These are phyloP conservation scores for Yponomeuta evonymella DNA, from an alignment of 2,888 invertebrate genomes.

Conservation along the genomic window DNA sequence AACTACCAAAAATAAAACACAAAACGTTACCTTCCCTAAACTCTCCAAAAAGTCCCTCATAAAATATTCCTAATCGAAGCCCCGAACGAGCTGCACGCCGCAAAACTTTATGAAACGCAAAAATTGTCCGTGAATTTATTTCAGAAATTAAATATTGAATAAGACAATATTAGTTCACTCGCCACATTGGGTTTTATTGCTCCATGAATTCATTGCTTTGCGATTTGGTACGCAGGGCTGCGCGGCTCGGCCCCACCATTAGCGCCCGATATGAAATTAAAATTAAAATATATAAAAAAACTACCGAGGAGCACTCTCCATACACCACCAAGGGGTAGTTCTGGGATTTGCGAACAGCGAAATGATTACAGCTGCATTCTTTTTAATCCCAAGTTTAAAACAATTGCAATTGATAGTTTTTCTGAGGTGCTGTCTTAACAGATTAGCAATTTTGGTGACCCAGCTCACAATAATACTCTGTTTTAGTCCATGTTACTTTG, in stretches of 20 bases:
- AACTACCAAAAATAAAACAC: not conserved
- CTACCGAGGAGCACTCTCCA: constrained; percentile 40
- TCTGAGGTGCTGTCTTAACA: no score
- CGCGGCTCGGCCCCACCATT: constrained; percentile 51
- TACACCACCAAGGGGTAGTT: constrained; percentile 73
- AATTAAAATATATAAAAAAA: constrained; percentile 76
- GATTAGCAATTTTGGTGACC: no score
- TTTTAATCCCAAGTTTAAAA: not conserved
- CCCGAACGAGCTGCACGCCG: constrained; percentile 25
- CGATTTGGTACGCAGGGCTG: constrained; percentile 74
- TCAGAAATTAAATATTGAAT: constrained; percentile 72
- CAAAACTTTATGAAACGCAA: constrained; percentile 66
- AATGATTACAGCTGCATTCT: constrained; percentile 39
- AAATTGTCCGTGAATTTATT: constrained; percentile 52
- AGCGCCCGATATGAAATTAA: constrained; percentile 75
- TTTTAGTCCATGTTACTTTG: no score
- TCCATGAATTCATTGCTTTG: constrained; percentile 68
- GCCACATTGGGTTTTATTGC: constrained; percentile 74
- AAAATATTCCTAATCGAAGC: constrained; percentile 1
- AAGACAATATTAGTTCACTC: constrained; percentile 76
- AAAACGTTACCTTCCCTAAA: not conserved
- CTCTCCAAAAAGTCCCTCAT: constrained; percentile 2
- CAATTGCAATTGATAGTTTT: no score
- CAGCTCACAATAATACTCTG: no score
- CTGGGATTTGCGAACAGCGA: constrained; percentile 57